Evolutionary conservation across 2,888 invertebrate genomes (phyloP), one percentile per base, ranked within the genome.

Genomic region (Schrankia costaestrigalis): DNA sequence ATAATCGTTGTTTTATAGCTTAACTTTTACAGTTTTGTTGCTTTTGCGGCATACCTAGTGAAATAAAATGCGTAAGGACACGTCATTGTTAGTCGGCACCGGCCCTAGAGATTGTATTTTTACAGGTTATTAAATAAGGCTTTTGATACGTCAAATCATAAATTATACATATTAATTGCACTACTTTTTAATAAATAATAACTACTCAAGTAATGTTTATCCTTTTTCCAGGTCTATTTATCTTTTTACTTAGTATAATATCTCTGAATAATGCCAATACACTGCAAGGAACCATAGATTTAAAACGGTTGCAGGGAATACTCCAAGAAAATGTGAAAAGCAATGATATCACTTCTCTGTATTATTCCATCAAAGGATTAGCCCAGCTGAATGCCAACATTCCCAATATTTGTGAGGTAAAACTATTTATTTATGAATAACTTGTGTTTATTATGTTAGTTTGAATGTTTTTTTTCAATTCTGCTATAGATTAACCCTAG

Each of bases 351-450:
- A 79, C 90, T 33, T 79, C 91, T 3, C 75, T 94, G 15, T 94
- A 95, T 70, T 93, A 94, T 83, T 92, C 94, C 2, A 89, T 93
- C 0, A 87, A 92, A 33, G 97, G 96, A 26, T 89, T 93, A 35
- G 91, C 90, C 52, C 78, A 92, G 26, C 81, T 95, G 1, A 92
- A 91, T 55, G 89, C 90, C 49, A 73, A 90, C 8, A 71, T 93
- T 39, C 90, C 88, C 21, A 83, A 89, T 64, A 64, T 91, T 66
- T 89, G 92, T 84, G 76, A 91, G 76, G 93, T 93, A 74, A 82
- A 63, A 41, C 10, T 7, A 2, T 21, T 9, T 8, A 21, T 21
- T 21, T 21, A n/a, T 5, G 7, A 17, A 17, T 5, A 17, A 7
- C 17, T 17, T 5, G 17, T 17, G 17, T 17, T 7, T 17, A 17